A percentile compares a stretch with the other conserved stretches of the same genome.
phyloP scores from a whole-genome alignment of 92 coral and sea anemone genomes.

The Epizoanthus illoricatus region DNA sequence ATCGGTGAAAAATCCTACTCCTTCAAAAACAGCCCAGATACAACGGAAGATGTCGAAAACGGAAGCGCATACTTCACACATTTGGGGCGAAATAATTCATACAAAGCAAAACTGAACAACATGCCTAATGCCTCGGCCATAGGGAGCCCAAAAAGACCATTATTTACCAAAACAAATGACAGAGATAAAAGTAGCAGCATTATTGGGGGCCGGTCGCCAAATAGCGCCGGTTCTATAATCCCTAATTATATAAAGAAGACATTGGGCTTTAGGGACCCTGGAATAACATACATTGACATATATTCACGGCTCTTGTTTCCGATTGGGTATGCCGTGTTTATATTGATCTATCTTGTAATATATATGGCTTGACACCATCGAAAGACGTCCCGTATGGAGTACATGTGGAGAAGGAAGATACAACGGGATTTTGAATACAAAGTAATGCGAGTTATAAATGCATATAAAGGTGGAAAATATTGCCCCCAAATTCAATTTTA shows the following conservation, averaged over 20 bases:
- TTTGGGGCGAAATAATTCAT: background rate
- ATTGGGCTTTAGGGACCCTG: slow-evolving; percentile 70
- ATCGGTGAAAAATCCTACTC: slow-evolving; percentile 69
- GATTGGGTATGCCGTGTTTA: slow-evolving; percentile 56
- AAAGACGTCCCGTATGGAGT: background rate
- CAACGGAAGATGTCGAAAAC: slow-evolving; percentile 36
- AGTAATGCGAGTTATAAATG: too few relatives aligned
- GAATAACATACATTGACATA: slow-evolving; percentile 68
- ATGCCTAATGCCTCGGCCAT: background rate
- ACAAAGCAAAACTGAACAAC: slow-evolving; percentile 12
- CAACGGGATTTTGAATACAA: too few relatives aligned
- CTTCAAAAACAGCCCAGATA: slow-evolving; percentile 49
- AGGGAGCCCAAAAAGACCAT: slow-evolving; percentile 5
- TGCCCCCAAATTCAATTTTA: too few relatives aligned
- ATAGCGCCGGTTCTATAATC: background rate
- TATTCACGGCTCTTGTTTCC: slow-evolving; percentile 79
- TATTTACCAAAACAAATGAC: background rate
- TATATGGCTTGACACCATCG: slow-evolving; percentile 2
- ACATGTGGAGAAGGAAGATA: too few relatives aligned
- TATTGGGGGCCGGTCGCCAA: background rate
- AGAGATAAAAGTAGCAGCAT: background rate
- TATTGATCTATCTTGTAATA: slow-evolving; percentile 58
- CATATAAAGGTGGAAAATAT: too few relatives aligned
- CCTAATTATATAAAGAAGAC: slow-evolving; percentile 45
- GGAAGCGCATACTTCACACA: background rate